Base-by-base conservation (phyloP, 30 jellyfish, hydroid and myxozoan genomes). In the Clytia hemisphaerica region DNA sequence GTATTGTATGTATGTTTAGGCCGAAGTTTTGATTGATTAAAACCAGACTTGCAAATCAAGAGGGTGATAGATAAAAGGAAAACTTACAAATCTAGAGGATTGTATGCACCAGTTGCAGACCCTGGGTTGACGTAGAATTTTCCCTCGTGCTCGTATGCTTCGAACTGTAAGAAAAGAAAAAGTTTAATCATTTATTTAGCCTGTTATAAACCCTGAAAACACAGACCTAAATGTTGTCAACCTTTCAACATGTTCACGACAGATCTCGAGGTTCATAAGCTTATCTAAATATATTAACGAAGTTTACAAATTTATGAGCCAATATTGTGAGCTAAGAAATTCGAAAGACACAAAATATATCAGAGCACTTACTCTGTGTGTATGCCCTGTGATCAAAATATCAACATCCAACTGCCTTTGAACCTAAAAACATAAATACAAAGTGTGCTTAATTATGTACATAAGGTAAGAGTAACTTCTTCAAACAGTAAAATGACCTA, bases 71-170 rank as follows among this genome's bases (percentile, higher is more conserved):
- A n/a, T n/a, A 57, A 57, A 57, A 67, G 22, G 6, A 58, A 6
- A 4, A 58, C 98, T 81, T 70, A 89, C 98, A 67, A 34, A 35
- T 89, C 98, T 6, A 89, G 88, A 7, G 98, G 95, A 47, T 82
- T 77, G 61, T 89, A 89, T 36, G 95, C 95, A 26, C 98, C 98
- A 38, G 93, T 89, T 16, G 98, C 98, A 6, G 98, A 89, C 25
- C 98, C 98, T 1, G 98, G 98, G 48, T 89, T 89, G 75, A 89
- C 85, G 85, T 89, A 89, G 67, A 89, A 89, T 54, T 74, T 80
- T 33, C 93, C 94, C 49, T 89, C 98, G 58, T 89, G 95, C 72
- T 89, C 98, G 66, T 79, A 88, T 26, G 97, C 97, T 78, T 88
- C 97, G 47, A 88, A 80, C 97, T 86, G 29, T 19, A 31, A 54